Base-by-base conservation (phyloP, 2,888 invertebrate genomes). In the Lydus trimaculatus region DNA sequence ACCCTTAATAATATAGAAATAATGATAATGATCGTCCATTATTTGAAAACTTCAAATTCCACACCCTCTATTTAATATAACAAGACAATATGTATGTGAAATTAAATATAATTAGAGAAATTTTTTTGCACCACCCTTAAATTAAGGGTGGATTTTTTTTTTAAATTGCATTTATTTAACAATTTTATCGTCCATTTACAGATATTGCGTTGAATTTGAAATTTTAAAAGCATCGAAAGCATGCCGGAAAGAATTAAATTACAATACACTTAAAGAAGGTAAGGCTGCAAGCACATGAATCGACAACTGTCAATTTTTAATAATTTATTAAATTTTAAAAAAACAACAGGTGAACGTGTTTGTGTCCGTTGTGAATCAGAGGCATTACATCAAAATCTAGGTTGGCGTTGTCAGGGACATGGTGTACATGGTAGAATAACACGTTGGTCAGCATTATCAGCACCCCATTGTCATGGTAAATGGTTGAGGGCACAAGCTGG, bases 391-490 rank as follows among this genome's bases (percentile, higher is more conserved):
- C 90, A 91, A 58, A 90, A 90, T 70, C 85, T 93, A 31, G 91
- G 92, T 70, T 92, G 91, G 90, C 88, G 94, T 61, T 96, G 96
- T 87, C 91, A 92, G 72, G 96, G 96, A 0, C 95, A 96, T 83
- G 96, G 96, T 0, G 91, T 93, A 2, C 87, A 90, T 33, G 91
- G 91, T 0, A 89, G 91, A 67, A 88, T 91, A 71, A 95, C 95
- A 13, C 88, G 94, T 67, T 96, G 94, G 92, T 92, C 92, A 77
- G 94, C 95, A 39, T 88, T 96, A 36, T 91, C 94, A 60, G 92
- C 92, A n/a, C 92, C 93, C 0, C 93, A 94, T 79, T 96, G 96
- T 84, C 94, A 94, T 80, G 96, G 96, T 48, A 94, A 95, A 83
- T 96, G 96, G 96, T 86, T 93, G 60, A 90, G 95, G 60, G 81